Evolutionary conservation across 2,113 vertebrate genomes (phyloP), one percentile per base, ranked within the genome.

Genomic region (Balaeniceps rex): DNA sequence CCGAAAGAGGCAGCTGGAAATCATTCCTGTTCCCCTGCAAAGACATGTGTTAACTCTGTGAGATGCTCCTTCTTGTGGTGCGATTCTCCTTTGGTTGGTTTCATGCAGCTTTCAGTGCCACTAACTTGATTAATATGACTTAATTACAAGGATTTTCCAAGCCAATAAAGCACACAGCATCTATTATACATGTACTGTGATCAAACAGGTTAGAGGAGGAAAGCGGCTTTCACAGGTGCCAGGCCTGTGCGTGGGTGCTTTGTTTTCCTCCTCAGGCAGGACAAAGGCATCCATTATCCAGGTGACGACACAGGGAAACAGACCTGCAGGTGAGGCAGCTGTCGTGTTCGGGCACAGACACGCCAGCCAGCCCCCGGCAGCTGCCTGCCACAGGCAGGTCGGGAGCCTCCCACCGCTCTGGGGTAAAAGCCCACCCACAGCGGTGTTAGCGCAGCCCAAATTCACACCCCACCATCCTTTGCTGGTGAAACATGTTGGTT

Each of bases 331-430:
- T 8, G 18, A 93, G 36, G 55, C 21, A 6, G 34, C 14, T 3
- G 3, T 7, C 0, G 2, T 15, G 24, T 42, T 26, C 0, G 2
- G 21, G 21, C n/a, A 55, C 3, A 1, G 46, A 33, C 33, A 19
- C 2, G 3, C 19, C 71, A 49, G 52, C 34, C 51, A 26, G 38
- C 28, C 18, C 47, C 28, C 4, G 12, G 54, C 34, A 44, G 33
- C 58, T 8, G 25, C 72, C 23, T 69, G 54, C 42, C 9, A 1
- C 29, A 24, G 58, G 51, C 19, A 60, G 44, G 25, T 40, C 4
- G 3, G 47, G 72, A 24, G 4, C 19, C 10, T 83, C 63, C 31
- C 42, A 25, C 18, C 0, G 0, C 47, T 58, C 26, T 66, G 36
- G 31, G 7, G 24, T 63, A 60, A 71, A 71, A 80, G 4, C 47